Evolutionary conservation across 2,113 vertebrate species (phyloP), one percentile per base, ranked within the genome.

Genomic region (Perca schrenkii): DNA sequence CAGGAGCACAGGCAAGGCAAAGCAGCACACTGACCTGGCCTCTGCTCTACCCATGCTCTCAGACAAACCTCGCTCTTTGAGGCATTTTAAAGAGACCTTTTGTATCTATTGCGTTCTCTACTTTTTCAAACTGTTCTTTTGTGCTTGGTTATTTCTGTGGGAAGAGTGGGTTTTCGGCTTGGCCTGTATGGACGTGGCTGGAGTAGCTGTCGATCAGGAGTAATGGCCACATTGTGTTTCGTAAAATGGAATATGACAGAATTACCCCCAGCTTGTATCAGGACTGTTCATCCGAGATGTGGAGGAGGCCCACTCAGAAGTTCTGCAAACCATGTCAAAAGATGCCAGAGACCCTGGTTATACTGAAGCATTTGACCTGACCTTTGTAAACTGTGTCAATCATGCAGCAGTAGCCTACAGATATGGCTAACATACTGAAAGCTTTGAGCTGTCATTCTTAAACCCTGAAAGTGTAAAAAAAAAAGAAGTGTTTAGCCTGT

Each of bases 31-130:
- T 88, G 87, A 91, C 89, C 77, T 71, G 84, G 83, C 89, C 57
- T 83, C 60, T 80, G 73, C 72, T 76, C 80, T 75, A 67, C 22
- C 66, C 57, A 46, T 76, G 71, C n/a, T 68, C 87, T 81, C 82
- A 92, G 83, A 90, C 88, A 91, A 88, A 84, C 80, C 82, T 78
- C 6, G 0, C 64, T 73, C 83, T 90, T 92, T 86, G 82, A 92
- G 62, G 60, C 85, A 64, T 90, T 92, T 89, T 77, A 80, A 74
- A 80, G 58, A 90, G 61, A 83, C 80, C 54, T 89, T 92, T 91
- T 89, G 65, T 88, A 93, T 93, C 75, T 83, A 93, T 91, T 88
- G 74, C 79, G 31, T 86, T 93, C 86, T 82, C 85, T 84, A 49
- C 36, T 25, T 81, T 84, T 93, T 91, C 84, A 85, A 79, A 82